Percentiles rank a stretch among this genome's conserved stretches.
Evolutionary conservation across 35 echinoderm and acorn worm genomes (phyloP).

Genomic region (Stichopus chloronotus): DNA sequence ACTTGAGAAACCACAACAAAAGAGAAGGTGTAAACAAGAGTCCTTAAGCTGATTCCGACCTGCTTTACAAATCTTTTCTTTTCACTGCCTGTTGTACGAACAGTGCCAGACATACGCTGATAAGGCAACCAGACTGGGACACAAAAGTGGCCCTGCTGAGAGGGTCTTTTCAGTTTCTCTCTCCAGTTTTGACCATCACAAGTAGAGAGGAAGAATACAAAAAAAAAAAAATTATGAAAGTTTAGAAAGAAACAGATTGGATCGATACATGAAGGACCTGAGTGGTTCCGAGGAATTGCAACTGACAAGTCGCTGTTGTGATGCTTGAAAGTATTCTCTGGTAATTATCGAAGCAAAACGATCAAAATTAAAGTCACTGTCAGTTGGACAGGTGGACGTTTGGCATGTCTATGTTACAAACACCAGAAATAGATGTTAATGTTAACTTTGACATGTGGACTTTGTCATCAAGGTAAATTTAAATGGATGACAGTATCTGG

Average conservation of each 20-base stretch:
- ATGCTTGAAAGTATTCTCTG: neutral
- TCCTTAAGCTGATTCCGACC: conserved; percentile 15
- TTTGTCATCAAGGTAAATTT: too few relatives aligned
- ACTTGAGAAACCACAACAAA: conserved; percentile 27
- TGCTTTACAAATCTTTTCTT: conserved; percentile 43
- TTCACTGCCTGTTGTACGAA: conserved; percentile 32
- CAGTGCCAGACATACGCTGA: conserved; percentile 34
- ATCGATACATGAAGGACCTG: neutral
- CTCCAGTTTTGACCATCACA: neutral
- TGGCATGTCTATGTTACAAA: too few relatives aligned
- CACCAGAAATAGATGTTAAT: too few relatives aligned
- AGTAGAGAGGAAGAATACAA: neutral
- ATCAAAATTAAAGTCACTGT: too few relatives aligned
- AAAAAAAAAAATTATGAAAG: too few relatives aligned
- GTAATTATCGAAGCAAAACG: neutral
- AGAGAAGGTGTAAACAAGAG: conserved; percentile 49
- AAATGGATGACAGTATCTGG: too few relatives aligned
- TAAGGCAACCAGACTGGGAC: neutral
- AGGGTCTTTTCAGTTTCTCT: neutral
- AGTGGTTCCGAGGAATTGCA: neutral
- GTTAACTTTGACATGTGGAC: too few relatives aligned
- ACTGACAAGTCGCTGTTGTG: neutral
- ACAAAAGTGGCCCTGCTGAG: conserved; percentile 19
- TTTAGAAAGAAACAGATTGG: neutral
- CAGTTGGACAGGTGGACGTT: too few relatives aligned